Base-by-base conservation (phyloP, 1,140 invertebrate species). In the Polypedilum pembai region DNA sequence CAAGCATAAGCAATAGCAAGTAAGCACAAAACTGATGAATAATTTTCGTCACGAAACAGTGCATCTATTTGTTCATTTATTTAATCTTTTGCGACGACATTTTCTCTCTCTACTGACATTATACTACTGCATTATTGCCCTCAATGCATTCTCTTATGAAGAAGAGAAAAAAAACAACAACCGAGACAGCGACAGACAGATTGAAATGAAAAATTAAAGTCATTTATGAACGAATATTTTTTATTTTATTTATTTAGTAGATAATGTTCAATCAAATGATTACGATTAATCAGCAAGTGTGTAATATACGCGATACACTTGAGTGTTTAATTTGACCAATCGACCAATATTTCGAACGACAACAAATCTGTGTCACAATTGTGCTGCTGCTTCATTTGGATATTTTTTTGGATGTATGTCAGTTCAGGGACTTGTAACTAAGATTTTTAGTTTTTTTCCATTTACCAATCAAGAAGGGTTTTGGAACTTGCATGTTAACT, bases 11-110 rank as follows among this genome's bases (percentile, higher is more conserved):
- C 24, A 33, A 33, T 33, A 33, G 24, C 24, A 33, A 56, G 45
- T 56, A 33, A 15, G 45, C 45, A 56, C 4, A 12, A 12, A n/a
- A 56, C 45, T 56, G 45, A 56, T 56, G 45, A 56, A 56, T 56
- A 56, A 56, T 56, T 56, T 56, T 56, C 45, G 45, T 56, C 45
- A 56, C 45, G 45, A 56, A 56, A 56, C 45, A 56, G 45, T 56
- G 45, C 45, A 56, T 56, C 45, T 56, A 56, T 56, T 56, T 56
- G 45, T 56, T 56, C 45, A 56, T 56, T 56, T 56, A 56, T 56
- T 56, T 56, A 10, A 56, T 56, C 45, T 56, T 33, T 56, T 56
- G 45, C 45, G 45, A 56, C 45, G 45, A 56, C 45, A 56, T 56
- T 56, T 56, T 8, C n/a, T 56, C n/a, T 12, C n/a, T 56, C 12